Conservation (phyloP, 35 echinoderm and acorn worm genomes). For the Ptychodera flava region DNA sequence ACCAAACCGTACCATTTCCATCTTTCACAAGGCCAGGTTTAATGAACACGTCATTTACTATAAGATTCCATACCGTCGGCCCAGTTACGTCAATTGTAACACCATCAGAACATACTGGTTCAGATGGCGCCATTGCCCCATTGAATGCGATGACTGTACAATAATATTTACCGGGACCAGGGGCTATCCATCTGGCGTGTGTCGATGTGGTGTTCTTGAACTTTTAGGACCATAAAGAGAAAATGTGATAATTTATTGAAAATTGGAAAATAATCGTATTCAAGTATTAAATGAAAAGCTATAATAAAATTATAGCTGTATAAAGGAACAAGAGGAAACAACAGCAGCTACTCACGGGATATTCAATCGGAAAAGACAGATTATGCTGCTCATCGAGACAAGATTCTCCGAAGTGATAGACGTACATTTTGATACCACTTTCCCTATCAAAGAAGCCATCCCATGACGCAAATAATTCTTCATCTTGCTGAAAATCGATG, state of each 20-base stretch:
- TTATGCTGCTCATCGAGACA: neutral
- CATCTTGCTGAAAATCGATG: conserved; percentile 32
- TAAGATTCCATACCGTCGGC: conserved; percentile 6
- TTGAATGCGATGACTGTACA: conserved; percentile 40
- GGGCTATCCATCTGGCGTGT: conserved; percentile 23
- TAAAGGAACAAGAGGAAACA: no score
- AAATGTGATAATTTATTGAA: no score
- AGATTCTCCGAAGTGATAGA: conserved; percentile 16
- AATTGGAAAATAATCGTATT: no score
- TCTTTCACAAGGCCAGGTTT: conserved; percentile 19
- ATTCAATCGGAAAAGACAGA: neutral
- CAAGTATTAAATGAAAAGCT: no score
- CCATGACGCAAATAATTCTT: conserved; percentile 8
- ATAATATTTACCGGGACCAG: conserved; percentile 15
- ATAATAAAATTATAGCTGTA: no score
- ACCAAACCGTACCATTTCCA: conserved; percentile 7
- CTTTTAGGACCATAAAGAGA: no score
- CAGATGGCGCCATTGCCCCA: conserved; percentile 24
- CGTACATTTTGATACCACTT: conserved; percentile 39
- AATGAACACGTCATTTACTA: neutral
- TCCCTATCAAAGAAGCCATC: conserved; percentile 47
- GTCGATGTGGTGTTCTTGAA: conserved; percentile 9
- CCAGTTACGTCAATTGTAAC: conserved; percentile 28
- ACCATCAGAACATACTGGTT: conserved; percentile 34
- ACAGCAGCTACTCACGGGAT: neutral